Percentiles rank a stretch among this genome's conserved stretches.
phyloP scores from a whole-genome alignment of 2,888 invertebrate genomes.

The Choristoneura rosaceana region DNA sequence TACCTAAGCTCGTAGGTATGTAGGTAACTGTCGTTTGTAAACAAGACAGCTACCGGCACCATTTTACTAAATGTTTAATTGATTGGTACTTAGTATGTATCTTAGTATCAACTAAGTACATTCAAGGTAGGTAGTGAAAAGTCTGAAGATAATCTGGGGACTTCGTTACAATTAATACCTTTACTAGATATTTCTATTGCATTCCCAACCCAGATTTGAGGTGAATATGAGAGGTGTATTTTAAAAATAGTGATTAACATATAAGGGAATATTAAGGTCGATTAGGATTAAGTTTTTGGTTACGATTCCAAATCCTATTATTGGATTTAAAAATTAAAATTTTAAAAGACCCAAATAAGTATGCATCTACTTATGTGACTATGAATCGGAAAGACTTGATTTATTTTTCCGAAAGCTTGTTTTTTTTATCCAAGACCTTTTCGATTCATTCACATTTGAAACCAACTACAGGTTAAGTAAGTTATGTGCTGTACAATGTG shows the following conservation, averaged over 20 bases:
- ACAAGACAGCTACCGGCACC: background rate
- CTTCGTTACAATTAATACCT: background rate
- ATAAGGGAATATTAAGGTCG: background rate
- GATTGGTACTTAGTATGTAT: background rate
- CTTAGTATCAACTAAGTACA: constrained; percentile 1
- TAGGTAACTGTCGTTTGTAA: background rate
- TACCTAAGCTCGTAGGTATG: too few relatives aligned
- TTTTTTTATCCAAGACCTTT: too few relatives aligned
- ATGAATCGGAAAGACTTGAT: background rate
- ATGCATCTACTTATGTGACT: background rate
- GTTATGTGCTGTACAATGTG: too few relatives aligned
- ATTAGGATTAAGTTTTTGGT: background rate
- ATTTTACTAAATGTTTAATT: background rate
- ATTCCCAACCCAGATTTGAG: constrained; percentile 30
- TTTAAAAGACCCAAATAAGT: background rate
- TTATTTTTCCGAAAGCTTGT: too few relatives aligned
- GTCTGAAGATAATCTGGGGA: constrained; percentile 12
- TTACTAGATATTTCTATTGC: constrained; percentile 15
- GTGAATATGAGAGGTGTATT: background rate
- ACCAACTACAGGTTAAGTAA: too few relatives aligned
- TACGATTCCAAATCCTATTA: background rate
- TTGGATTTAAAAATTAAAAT: background rate
- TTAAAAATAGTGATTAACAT: background rate
- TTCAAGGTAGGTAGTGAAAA: constrained; percentile 1
- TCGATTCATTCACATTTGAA: too few relatives aligned